Percentiles rank a stretch among this genome's conserved stretches.
Conservation (phyloP, 2,888 invertebrate species). For the Dione juno region DNA sequence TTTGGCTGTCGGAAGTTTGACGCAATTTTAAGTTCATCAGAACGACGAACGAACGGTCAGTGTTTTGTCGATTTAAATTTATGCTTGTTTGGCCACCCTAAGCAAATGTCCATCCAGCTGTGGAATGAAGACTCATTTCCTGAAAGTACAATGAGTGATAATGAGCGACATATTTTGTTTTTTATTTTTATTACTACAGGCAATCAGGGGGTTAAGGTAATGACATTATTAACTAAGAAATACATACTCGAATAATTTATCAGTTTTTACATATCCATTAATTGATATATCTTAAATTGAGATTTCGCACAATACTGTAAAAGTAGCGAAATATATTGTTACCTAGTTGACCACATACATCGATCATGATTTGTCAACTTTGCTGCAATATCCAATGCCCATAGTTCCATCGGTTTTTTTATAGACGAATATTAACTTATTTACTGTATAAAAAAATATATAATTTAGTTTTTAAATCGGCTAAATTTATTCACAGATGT, state of each 20-base stretch:
- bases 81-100: constrained; percentile 58
- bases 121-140: constrained; percentile 76
- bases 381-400: constrained; percentile 10
- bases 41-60: constrained; percentile 39
- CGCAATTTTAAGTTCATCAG: constrained; percentile 34
- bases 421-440: not conserved
- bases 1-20: constrained; percentile 9
- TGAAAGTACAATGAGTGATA: constrained; percentile 70
- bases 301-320: not conserved
- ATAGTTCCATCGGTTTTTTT: not conserved
- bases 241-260: too few species aligned
- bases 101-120: constrained; percentile 63
- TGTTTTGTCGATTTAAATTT: constrained; percentile 46
- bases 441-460: not conserved
- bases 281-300: not conserved
- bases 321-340: constrained; percentile 1
- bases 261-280: too few species aligned
- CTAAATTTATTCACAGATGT: too few species aligned
- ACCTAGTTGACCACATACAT: constrained; percentile 5
- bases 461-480: not conserved
- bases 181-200: constrained; percentile 3
- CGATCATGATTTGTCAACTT: constrained; percentile 15
- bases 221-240: not conserved
- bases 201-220: not conserved
- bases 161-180: constrained; percentile 46